Conservation (phyloP, 2,888 invertebrate genomes). For the Microctonus brassicae region DNA sequence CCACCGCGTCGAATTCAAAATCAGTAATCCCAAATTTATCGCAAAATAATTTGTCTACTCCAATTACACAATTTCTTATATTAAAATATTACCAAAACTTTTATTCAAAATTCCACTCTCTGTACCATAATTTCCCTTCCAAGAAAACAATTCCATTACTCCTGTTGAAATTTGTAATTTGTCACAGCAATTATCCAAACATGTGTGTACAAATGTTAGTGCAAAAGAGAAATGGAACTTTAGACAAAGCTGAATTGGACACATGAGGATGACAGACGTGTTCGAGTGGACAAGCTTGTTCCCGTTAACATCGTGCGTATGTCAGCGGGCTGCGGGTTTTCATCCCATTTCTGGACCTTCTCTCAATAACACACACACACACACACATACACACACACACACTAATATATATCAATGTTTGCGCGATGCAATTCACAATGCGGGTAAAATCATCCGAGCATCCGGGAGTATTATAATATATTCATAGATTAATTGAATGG, state of each 20-base stretch:
- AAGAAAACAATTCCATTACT: too few relatives aligned
- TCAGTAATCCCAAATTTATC: too few relatives aligned
- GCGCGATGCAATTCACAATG: constrained; percentile 20
- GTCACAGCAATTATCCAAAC: too few relatives aligned
- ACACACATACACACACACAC: background rate
- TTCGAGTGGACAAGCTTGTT: constrained; percentile 25
- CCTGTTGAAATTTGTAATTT: too few relatives aligned
- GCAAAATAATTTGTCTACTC: too few relatives aligned
- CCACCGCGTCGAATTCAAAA: too few relatives aligned
- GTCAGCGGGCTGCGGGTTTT: constrained; percentile 31
- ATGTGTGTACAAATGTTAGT: background rate
- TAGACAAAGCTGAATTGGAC: constrained; percentile 26
- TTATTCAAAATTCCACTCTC: too few relatives aligned
- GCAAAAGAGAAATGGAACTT: background rate
- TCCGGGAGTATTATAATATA: constrained; percentile 44
- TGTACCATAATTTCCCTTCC: too few relatives aligned
- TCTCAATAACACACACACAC: too few relatives aligned
- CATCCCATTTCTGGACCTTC: constrained; percentile 5
- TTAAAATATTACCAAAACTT: too few relatives aligned
- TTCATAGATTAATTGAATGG: constrained; percentile 40
- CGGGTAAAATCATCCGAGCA: constrained; percentile 43
- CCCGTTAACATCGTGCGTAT: constrained; percentile 23
- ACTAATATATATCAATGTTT: constrained; percentile 4
- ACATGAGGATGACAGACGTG: constrained; percentile 27
- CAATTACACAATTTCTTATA: too few relatives aligned